Evolutionary conservation across 2,113 vertebrate genomes (phyloP).

Genomic region (Silurus asotus): DNA sequence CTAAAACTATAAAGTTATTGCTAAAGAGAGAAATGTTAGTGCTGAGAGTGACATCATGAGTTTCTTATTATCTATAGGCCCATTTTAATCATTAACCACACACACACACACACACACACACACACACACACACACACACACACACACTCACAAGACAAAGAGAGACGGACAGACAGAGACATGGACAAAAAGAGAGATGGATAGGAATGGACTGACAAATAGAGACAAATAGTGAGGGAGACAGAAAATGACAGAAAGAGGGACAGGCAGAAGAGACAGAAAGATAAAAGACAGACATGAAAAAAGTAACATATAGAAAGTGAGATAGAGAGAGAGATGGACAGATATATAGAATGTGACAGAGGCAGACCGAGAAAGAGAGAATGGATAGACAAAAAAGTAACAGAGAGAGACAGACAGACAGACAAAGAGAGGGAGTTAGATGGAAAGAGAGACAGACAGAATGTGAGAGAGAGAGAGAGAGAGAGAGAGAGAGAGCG

Average conservation of each 20-base stretch:
- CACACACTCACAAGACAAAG: neutral
- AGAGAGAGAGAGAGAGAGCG: neutral
- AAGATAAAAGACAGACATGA: neutral
- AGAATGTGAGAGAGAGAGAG: neutral
- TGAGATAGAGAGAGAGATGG: neutral
- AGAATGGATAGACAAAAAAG: neutral
- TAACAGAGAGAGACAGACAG: neutral
- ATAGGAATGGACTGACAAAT: neutral
- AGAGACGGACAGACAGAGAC: neutral
- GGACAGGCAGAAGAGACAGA: neutral
- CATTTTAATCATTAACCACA: no score
- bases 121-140: no score
- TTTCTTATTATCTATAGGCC: no score
- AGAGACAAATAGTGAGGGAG: neutral
- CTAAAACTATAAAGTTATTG: no score
- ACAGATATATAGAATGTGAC: neutral
- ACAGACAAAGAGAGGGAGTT: neutral
- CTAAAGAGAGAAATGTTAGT: no score
- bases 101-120: no score
- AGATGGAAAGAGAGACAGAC: neutral
- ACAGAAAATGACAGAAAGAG: neutral
- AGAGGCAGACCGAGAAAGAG: neutral
- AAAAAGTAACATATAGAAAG: neutral
- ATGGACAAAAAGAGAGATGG: neutral
- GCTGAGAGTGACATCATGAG: no score